phyloP scores from a whole-genome alignment of 35 echinoderm and acorn worm genomes.

The Ophioderma brevispina region DNA sequence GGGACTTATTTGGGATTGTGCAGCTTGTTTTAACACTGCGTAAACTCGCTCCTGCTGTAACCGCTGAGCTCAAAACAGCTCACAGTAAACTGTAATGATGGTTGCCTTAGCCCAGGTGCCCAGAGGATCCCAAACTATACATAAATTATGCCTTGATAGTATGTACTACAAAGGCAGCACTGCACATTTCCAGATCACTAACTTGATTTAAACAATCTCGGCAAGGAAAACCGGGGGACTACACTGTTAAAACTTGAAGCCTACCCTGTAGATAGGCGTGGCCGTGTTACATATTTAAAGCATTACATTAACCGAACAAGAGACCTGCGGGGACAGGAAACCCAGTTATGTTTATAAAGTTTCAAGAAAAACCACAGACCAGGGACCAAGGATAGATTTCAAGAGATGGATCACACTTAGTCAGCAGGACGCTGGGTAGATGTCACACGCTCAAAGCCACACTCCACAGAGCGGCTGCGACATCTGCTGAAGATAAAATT shows the following conservation, averaged over 20 bases:
- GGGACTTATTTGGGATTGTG: conserved; percentile 57
- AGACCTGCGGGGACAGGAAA: conserved; percentile 19
- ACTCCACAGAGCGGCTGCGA: conserved; percentile 30
- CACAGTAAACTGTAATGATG: conserved; percentile 51
- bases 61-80: conserved; percentile 33
- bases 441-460: conserved; percentile 1
- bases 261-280: conserved; percentile 54
- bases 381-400: conserved; percentile 41
- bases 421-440: conserved; percentile 34
- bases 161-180: conserved; percentile 1
- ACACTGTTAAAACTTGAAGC: conserved; percentile 9
- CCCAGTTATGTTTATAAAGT: conserved; percentile 54
- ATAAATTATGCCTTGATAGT: conserved; percentile 10
- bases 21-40: conserved; percentile 44
- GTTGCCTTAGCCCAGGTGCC: conserved; percentile 45
- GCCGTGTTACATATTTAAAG: conserved; percentile 52
- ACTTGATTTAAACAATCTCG: conserved; percentile 62
- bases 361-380: conserved; percentile 44
- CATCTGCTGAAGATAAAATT: conserved; percentile 33
- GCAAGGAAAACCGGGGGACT: conserved; percentile 17
- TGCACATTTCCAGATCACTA: conserved; percentile 29
- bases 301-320: conserved; percentile 62
- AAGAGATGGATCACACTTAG: conserved; percentile 48
- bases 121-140: conserved; percentile 47
- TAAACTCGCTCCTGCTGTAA: conserved; percentile 9